phyloP scores from a whole-genome alignment of 2,888 invertebrate species.

The Automeris io region DNA sequence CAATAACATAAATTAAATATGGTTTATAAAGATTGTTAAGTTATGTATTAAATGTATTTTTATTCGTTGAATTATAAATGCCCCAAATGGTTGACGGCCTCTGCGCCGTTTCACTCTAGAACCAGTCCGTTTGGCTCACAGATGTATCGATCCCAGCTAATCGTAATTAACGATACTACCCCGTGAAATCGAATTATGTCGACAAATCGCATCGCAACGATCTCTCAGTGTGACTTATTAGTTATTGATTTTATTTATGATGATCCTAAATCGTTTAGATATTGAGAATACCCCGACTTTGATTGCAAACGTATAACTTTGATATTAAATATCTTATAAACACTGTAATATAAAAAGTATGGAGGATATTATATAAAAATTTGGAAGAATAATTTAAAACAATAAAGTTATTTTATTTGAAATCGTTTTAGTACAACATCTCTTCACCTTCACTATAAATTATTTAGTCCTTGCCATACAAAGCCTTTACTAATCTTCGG shows the following conservation, averaged over 20 bases:
- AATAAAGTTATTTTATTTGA: too few species aligned
- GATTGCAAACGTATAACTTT: too few species aligned
- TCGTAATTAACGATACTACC: constrained; percentile 63
- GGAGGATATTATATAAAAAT: too few species aligned
- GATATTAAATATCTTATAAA: too few species aligned
- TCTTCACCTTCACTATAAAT: too few species aligned
- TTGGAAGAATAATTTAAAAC: too few species aligned
- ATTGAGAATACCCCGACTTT: constrained; percentile 14
- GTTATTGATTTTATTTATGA: constrained; percentile 27
- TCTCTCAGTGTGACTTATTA: constrained; percentile 36
- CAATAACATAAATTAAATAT: constrained; percentile 17
- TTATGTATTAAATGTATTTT: constrained; percentile 11
- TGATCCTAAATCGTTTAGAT: constrained; percentile 20
- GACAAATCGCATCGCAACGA: constrained; percentile 50
- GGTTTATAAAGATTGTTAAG: constrained; percentile 17
- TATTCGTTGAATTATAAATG: constrained; percentile 20
- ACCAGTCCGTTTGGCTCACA: constrained; percentile 47
- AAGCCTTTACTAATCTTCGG: too few species aligned
- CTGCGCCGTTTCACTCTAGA: constrained; percentile 60
- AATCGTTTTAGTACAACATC: too few species aligned
- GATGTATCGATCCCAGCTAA: constrained; percentile 59
- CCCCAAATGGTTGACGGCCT: constrained; percentile 55
- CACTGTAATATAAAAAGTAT: too few species aligned
- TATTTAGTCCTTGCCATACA: too few species aligned
- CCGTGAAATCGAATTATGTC: constrained; percentile 65